Conservation (phyloP, 2,113 vertebrate species). For the Setophaga kirtlandii region DNA sequence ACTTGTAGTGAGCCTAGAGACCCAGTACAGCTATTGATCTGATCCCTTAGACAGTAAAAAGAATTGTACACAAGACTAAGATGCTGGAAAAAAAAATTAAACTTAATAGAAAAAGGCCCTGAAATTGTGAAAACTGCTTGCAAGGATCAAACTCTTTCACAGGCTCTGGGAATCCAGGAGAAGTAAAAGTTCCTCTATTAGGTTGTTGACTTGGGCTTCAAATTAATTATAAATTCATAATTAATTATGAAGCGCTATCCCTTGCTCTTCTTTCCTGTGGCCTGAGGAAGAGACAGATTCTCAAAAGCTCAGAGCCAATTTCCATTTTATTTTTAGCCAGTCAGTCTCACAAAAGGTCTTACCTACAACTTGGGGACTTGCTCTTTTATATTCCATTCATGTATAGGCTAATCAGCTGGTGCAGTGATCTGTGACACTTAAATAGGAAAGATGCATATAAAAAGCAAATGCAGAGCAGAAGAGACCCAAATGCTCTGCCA, state of each 20-base stretch:
- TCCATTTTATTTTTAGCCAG: conserved; percentile 70
- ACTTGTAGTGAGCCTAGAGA: background rate
- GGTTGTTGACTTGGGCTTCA: conserved; percentile 21
- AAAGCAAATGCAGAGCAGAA: conserved; percentile 45
- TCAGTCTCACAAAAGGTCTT: conserved; percentile 68
- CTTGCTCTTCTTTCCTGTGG: conserved; percentile 48
- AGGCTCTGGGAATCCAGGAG: background rate
- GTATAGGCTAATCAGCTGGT: conserved; percentile 63
- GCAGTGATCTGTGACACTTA: conserved; percentile 67
- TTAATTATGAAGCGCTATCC: conserved; percentile 68
- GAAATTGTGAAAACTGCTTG: conserved; percentile 5
- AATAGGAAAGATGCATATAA: conserved; percentile 58
- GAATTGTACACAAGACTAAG: background rate
- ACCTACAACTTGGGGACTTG: conserved; percentile 43
- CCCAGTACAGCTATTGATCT: background rate
- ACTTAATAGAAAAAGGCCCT: background rate
- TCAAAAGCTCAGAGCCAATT: conserved; percentile 65
- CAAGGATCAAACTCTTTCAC: background rate
- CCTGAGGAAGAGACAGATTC: conserved; percentile 47
- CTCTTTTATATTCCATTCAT: conserved; percentile 52
- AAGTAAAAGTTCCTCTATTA: background rate
- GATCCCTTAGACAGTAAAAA: background rate
- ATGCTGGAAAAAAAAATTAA: background rate
- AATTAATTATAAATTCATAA: conserved; percentile 69
- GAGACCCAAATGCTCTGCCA: background rate